Evolutionary conservation across 2,113 vertebrate genomes (phyloP).

Genomic region (Heteronetta atricapilla): DNA sequence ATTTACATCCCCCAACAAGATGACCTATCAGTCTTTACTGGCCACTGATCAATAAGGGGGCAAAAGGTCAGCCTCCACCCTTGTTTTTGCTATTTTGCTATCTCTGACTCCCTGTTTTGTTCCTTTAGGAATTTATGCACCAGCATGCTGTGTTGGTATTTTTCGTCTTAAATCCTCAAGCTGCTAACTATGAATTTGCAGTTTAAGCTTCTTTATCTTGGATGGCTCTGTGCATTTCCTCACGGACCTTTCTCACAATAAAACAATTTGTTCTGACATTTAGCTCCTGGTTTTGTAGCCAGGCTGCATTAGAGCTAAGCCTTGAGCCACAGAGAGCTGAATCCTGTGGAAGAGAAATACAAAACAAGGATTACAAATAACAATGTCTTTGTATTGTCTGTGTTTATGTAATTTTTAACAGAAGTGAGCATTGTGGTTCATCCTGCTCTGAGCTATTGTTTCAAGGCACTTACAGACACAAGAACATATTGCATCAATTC

Average conservation of each 20-base stretch:
- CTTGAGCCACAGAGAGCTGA: background rate
- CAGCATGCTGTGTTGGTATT: background rate
- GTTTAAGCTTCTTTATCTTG: background rate
- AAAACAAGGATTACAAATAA: background rate
- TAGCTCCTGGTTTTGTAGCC: background rate
- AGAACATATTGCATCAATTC: background rate
- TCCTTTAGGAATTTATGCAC: background rate
- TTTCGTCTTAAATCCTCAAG: background rate
- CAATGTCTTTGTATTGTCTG: background rate
- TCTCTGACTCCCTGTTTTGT: background rate
- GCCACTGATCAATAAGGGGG: background rate
- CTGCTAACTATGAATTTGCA: background rate
- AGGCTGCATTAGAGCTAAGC: background rate
- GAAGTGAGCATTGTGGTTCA: background rate
- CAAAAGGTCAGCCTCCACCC: background rate
- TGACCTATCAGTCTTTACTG: background rate
- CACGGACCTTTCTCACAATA: background rate
- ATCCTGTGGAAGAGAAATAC: background rate
- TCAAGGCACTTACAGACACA: background rate
- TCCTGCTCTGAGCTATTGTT: background rate
- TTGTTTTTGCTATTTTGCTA: background rate
- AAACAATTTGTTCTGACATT: background rate
- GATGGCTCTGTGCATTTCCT: background rate
- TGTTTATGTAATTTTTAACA: background rate
- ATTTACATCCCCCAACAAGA: background rate